phyloP scores from a whole-genome alignment of 2,888 invertebrate genomes.

The Pollenia angustigena region DNA sequence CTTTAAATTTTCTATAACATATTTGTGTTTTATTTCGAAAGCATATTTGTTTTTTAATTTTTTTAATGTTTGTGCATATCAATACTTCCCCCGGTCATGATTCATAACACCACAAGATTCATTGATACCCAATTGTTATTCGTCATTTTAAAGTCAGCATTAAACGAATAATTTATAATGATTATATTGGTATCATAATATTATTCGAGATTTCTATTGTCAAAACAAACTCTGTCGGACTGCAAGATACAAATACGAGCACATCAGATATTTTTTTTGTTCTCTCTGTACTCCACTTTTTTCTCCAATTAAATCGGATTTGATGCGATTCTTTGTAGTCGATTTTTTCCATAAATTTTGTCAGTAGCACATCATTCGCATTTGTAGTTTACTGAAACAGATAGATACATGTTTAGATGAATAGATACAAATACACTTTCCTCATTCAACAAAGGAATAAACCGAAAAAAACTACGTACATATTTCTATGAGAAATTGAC shows the following conservation, averaged over 20 bases:
- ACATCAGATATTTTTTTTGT: constrained; percentile 32
- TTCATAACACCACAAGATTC: not conserved
- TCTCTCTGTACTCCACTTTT: constrained; percentile 23
- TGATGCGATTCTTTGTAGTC: constrained; percentile 72
- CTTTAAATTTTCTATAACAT: no score
- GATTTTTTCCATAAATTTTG: constrained; percentile 63
- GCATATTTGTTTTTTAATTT: no score
- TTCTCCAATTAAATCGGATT: constrained; percentile 74
- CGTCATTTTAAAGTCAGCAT: constrained; percentile 41
- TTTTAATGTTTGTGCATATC: no score
- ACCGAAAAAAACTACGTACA: constrained; percentile 55
- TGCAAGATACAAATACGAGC: constrained; percentile 25
- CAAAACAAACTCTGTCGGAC: constrained; percentile 68
- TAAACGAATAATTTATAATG: constrained; percentile 68
- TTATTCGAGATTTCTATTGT: constrained; percentile 71
- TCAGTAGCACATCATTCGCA: constrained; percentile 74
- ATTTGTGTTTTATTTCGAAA: no score
- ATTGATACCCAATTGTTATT: constrained; percentile 3
- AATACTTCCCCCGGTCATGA: no score
- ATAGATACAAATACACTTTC: constrained; percentile 62
- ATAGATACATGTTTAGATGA: constrained; percentile 53
- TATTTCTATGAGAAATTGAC: constrained; percentile 82
- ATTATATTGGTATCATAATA: constrained; percentile 67
- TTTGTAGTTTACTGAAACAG: constrained; percentile 69
- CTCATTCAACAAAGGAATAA: constrained; percentile 50